Evolutionary conservation across 2,888 invertebrate species (phyloP).

Genomic region (Augiades crinisus): DNA sequence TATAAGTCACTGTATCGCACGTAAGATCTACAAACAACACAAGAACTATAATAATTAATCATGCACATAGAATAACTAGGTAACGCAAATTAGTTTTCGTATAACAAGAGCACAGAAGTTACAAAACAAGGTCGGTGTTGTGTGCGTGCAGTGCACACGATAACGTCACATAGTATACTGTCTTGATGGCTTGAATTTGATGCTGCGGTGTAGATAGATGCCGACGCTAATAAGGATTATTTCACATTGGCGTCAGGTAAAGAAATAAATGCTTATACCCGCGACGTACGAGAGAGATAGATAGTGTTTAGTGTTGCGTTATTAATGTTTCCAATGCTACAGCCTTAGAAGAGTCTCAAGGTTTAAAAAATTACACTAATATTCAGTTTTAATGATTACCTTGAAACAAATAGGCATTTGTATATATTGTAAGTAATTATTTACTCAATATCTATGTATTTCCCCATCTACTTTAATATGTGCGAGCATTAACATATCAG

Average conservation of each 20-base stretch:
- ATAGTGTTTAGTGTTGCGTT: too few relatives aligned
- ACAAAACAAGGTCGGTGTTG: background rate
- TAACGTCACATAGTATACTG: slow-evolving; percentile 45
- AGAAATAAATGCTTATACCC: background rate
- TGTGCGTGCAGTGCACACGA: slow-evolving; percentile 34
- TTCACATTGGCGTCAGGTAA: slow-evolving; percentile 20
- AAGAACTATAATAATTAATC: background rate
- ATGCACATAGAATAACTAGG: slow-evolving; percentile 3
- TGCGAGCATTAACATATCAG: background rate
- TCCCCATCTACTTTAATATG: background rate
- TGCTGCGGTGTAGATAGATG: slow-evolving; percentile 9
- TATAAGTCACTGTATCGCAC: too few relatives aligned
- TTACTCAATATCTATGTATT: background rate
- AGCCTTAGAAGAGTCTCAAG: too few relatives aligned
- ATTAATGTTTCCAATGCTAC: too few relatives aligned
- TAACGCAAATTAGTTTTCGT: slow-evolving; percentile 11
- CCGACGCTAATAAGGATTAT: slow-evolving; percentile 20
- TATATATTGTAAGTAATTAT: background rate
- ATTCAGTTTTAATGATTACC: background rate
- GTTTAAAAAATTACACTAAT: too few relatives aligned
- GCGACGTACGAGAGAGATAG: too few relatives aligned
- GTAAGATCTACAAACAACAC: background rate
- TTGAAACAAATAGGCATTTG: background rate
- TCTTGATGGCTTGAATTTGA: slow-evolving; percentile 29
- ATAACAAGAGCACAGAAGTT: background rate